These are phyloP conservation scores for Electrophaes corylata DNA, from an alignment of 2,888 invertebrate species.

Conservation along the genomic window DNA sequence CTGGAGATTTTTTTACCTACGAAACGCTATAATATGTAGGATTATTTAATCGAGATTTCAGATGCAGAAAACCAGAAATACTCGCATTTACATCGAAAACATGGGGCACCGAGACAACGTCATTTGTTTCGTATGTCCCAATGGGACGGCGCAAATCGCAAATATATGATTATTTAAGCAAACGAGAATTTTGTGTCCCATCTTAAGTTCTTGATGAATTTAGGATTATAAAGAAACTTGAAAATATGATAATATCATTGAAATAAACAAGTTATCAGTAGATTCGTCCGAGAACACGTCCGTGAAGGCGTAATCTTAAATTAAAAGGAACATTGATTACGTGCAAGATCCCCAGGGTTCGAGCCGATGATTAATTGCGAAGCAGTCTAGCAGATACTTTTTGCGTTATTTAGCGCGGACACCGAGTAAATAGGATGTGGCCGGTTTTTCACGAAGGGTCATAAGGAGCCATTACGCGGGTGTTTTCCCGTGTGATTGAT, in stretches of 20 bases:
- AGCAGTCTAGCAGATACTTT: slow-evolving; percentile 60
- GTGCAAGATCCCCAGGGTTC: slow-evolving; percentile 47
- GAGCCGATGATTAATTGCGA: slow-evolving; percentile 67
- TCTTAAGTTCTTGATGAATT: slow-evolving; percentile 23
- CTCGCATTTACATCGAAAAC: slow-evolving; percentile 37
- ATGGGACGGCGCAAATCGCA: slow-evolving; percentile 37
- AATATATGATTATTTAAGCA: slow-evolving; percentile 39
- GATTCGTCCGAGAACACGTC: slow-evolving; percentile 37
- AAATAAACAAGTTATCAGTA: slow-evolving; percentile 35
- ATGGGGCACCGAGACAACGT: slow-evolving; percentile 40
- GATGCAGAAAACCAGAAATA: slow-evolving; percentile 37
- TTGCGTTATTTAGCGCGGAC: slow-evolving; percentile 70
- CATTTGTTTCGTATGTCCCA: slow-evolving; percentile 43
- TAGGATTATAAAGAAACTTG: slow-evolving; percentile 22
- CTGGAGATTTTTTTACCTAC: background rate
- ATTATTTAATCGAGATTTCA: slow-evolving; percentile 16
- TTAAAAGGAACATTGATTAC: slow-evolving; percentile 60
- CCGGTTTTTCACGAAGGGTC: slow-evolving; percentile 53
- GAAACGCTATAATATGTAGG: slow-evolving; percentile 15
- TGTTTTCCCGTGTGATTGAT: slow-evolving; percentile 75
- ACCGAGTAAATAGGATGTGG: slow-evolving; percentile 67
- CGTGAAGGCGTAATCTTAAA: slow-evolving; percentile 54
- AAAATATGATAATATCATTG: slow-evolving; percentile 14
- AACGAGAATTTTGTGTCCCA: slow-evolving; percentile 30
- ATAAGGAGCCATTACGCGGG: slow-evolving; percentile 70